These are phyloP conservation scores for Apamea crenata DNA, from an alignment of 2,888 invertebrate genomes.

Conservation along the genomic window DNA sequence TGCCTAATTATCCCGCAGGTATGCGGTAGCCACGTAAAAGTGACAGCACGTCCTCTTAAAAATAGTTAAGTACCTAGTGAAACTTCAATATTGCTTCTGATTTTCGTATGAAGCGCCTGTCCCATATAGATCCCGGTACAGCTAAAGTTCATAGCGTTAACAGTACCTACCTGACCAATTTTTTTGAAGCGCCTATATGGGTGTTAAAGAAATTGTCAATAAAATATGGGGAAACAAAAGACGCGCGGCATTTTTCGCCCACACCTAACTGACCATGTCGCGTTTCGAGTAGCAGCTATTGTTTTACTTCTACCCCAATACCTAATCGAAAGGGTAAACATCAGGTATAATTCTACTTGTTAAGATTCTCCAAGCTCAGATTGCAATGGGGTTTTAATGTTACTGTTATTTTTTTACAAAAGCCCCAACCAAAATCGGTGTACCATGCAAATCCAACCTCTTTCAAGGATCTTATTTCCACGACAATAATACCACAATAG, in stretches of 20 bases:
- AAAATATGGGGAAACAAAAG: background rate
- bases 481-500: conserved; percentile 11
- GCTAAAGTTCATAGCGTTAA: background rate
- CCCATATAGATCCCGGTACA: background rate
- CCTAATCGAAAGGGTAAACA: background rate
- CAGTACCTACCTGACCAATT: background rate
- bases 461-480: background rate
- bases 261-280: too few species aligned
- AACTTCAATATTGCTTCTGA: background rate
- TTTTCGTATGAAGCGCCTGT: background rate
- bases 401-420: background rate
- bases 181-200: background rate
- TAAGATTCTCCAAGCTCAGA: background rate
- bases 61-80: too few species aligned
- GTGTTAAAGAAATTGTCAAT: background rate
- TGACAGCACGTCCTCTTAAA: background rate
- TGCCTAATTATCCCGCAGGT: background rate
- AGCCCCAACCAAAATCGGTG: background rate
- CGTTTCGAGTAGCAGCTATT: too few species aligned
- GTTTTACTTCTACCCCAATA: background rate
- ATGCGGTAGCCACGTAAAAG: too few species aligned
- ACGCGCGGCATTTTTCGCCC: background rate
- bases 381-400: background rate
- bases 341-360: background rate
- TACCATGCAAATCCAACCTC: conserved; percentile 13